Conservation (phyloP, 2,797 vertebrate genomes). For the Chelmon rostratus region DNA sequence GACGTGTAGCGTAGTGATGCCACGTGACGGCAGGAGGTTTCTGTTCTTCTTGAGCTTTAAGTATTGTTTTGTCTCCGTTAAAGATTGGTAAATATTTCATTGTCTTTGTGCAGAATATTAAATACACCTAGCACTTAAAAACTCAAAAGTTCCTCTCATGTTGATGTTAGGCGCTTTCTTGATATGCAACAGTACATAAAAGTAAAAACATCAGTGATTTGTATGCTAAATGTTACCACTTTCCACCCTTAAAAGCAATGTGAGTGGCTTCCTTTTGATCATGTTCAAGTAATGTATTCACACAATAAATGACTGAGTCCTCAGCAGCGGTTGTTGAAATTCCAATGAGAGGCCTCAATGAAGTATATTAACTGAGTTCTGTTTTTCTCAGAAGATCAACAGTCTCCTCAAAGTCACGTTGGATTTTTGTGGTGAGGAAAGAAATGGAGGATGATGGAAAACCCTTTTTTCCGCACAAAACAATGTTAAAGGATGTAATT, state of each 20-base stretch:
- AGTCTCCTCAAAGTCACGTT: conserved; percentile 15
- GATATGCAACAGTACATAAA: conserved; percentile 51
- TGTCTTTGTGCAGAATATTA: conserved; percentile 72
- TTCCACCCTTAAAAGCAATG: conserved; percentile 48
- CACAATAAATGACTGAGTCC: conserved; percentile 63
- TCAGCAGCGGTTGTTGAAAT: conserved; percentile 56
- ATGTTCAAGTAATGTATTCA: conserved; percentile 62
- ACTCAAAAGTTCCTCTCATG: conserved; percentile 48
- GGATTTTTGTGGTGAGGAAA: neutral
- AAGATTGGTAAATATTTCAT: conserved; percentile 58
- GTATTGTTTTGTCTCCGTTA: conserved; percentile 61
- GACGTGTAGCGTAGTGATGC: conserved; percentile 58
- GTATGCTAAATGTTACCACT: conserved; percentile 41
- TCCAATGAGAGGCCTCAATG: conserved; percentile 40
- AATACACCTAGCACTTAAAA: conserved; percentile 68
- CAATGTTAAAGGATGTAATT: conserved; percentile 11
- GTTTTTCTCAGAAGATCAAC: conserved; percentile 4
- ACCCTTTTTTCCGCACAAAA: neutral
- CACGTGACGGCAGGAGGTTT: conserved; percentile 34
- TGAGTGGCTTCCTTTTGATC: conserved; percentile 54
- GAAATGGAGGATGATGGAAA: neutral
- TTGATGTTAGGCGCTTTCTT: conserved; percentile 54
- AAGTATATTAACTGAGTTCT: conserved; percentile 49
- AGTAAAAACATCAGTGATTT: conserved; percentile 45
- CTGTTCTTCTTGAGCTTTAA: conserved; percentile 74